Base-by-base conservation (phyloP, 2,888 invertebrate species). In the Erpobdella octoculata region DNA sequence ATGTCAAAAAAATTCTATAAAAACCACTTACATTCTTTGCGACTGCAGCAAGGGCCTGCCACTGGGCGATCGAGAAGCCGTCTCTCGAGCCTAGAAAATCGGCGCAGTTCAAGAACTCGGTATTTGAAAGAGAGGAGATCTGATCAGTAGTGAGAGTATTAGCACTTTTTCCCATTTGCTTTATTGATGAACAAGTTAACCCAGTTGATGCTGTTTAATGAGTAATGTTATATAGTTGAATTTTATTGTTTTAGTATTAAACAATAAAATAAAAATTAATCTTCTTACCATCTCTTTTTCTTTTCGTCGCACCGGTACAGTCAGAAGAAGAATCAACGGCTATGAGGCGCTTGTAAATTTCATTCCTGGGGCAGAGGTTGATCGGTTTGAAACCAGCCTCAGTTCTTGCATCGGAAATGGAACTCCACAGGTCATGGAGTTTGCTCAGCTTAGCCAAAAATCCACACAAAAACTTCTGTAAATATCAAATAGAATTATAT, bases 41-140 rank as follows among this genome's bases (percentile, higher is more conserved):
- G 25, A 69, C 15, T 2, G 25, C 33, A n/a, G 72, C 72, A 35
- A 73, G 31, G 18, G 65, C 62, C n/a, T 46, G n/a, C 70, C 69
- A 72, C 53, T 73, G 73, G n/a, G 31, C 72, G n/a, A n/a, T 18
- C 0, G 36, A 15, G 59, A 73, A 72, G 18, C 69, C 71, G 21
- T 9, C 69, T 38, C 72, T 46, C 37, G 25, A 35, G 53, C 73
- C 73, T 4, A 73, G 69, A 28, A 53, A 28, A 28, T 35, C 41
- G 21, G 41, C 72, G 28, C 72, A 72, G 58, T 73, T 65, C 18
- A 35, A 4, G 59, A 70, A 73, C 21, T 73, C 73, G 21, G 35
- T 41, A 3, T 37, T 33, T 18, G 53, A 37, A 6, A 73, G 58
- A 25, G 70, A 35, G 33, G 25, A 37, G 1, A 73, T 68, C 31